Conservation (phyloP, 2,888 invertebrate genomes). For the Lordiphosa andalusiaca region DNA sequence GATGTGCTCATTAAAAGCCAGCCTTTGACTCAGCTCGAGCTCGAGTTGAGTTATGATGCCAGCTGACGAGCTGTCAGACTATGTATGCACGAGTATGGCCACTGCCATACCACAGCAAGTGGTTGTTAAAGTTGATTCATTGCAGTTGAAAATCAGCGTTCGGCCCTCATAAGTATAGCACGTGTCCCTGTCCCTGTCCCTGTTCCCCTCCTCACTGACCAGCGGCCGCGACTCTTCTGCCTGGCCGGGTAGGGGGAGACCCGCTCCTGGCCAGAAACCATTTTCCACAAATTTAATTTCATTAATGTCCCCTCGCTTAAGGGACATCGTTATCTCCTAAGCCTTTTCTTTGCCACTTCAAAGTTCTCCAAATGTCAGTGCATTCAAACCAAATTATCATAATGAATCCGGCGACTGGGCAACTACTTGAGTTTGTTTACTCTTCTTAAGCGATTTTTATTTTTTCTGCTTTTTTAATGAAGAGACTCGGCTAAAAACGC, state of each 20-base stretch:
- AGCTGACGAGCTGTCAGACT: conserved; percentile 71
- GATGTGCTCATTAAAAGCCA: conserved; percentile 71
- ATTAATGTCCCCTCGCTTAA: conserved; percentile 45
- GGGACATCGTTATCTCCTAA: conserved; percentile 29
- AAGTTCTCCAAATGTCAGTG: conserved; percentile 70
- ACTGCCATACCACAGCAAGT: conserved; percentile 37
- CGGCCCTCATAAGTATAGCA: conserved; percentile 20
- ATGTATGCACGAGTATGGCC: conserved; percentile 12
- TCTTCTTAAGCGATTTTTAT: conserved; percentile 9
- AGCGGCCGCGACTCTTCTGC: conserved; percentile 17
- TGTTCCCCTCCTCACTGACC: conserved; percentile 12
- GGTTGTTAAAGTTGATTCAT: conserved; percentile 61
- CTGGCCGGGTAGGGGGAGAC: not conserved
- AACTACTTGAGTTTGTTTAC: conserved; percentile 61
- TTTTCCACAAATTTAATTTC: conserved; percentile 69
- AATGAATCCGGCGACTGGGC: conserved; percentile 65
- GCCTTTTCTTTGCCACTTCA: conserved; percentile 41
- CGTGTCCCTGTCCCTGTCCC: too few relatives aligned
- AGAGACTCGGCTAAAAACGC: conserved; percentile 43
- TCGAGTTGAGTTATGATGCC: conserved; percentile 67
- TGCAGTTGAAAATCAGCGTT: conserved; percentile 28
- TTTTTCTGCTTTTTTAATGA: conserved; percentile 58
- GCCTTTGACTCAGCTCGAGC: conserved; percentile 54
- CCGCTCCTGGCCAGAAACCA: conserved; percentile 31
- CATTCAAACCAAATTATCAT: conserved; percentile 66